A percentile compares a stretch with the other conserved stretches of the same genome.
Conservation (phyloP, 2,113 vertebrate species). For the Alligator mississippiensis region DNA sequence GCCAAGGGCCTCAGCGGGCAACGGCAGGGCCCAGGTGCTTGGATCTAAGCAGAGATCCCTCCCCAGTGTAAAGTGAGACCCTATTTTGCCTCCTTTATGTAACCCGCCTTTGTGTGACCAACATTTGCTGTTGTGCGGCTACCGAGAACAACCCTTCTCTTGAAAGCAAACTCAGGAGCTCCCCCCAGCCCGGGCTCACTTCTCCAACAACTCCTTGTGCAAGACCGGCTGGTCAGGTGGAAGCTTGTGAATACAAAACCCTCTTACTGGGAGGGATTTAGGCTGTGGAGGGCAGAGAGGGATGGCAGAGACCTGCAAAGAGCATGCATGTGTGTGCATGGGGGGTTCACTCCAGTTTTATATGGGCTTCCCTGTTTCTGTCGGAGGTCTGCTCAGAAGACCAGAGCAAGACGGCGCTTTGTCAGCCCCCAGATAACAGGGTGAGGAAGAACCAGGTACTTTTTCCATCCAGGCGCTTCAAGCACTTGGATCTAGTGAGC, state of each 20-base stretch:
- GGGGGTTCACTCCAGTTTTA: background rate
- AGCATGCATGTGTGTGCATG: background rate
- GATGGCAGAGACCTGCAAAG: accelerated
- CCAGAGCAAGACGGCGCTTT: background rate
- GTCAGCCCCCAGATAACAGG: background rate
- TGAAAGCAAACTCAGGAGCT: accelerated
- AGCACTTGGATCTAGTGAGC: background rate
- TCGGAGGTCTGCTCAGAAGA: background rate
- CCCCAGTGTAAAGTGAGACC: background rate
- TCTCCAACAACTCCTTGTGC: background rate
- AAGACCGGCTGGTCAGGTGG: background rate
- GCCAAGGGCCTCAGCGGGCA: background rate
- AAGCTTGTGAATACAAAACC: background rate
- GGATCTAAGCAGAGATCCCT: background rate
- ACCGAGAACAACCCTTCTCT: background rate
- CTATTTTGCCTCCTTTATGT: accelerated
- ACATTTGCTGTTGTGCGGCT: background rate
- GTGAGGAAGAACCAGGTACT: background rate
- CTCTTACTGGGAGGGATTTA: background rate
- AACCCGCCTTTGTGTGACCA: background rate
- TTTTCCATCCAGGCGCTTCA: background rate
- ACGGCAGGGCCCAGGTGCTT: background rate
- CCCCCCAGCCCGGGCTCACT: background rate
- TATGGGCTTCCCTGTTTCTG: background rate
- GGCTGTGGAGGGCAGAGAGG: background rate